phyloP scores from a whole-genome alignment of 2,113 vertebrate species.

The Sylvietta virens region DNA sequence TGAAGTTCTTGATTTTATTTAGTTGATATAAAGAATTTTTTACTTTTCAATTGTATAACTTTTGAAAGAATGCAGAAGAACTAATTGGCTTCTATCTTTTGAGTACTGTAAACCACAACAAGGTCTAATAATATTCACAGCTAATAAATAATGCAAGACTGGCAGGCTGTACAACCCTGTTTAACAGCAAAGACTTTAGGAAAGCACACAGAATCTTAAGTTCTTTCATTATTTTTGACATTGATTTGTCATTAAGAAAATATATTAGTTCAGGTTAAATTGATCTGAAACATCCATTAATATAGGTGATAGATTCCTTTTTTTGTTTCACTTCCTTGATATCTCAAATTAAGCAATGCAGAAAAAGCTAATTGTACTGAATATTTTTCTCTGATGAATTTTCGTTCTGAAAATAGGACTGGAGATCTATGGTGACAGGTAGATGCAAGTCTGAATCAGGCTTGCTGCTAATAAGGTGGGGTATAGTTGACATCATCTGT shows the following conservation, averaged over 20 bases:
- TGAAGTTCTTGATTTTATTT: not conserved
- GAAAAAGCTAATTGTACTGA: not conserved
- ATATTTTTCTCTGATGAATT: slow-evolving; percentile 1
- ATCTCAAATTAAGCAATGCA: not conserved
- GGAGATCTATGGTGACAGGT: not conserved
- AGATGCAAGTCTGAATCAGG: not conserved
- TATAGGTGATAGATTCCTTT: slow-evolving; percentile 60
- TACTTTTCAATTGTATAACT: not conserved
- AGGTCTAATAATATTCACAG: slow-evolving; percentile 9
- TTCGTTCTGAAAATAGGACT: not conserved
- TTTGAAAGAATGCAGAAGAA: not conserved
- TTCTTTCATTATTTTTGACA: slow-evolving; percentile 78
- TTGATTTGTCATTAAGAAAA: slow-evolving; percentile 79
- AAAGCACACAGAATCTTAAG: slow-evolving; percentile 66
- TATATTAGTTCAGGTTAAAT: slow-evolving; percentile 74
- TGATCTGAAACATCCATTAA: slow-evolving; percentile 74
- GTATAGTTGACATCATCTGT: not conserved
- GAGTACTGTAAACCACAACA: slow-evolving; percentile 32
- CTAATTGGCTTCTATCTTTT: slow-evolving; percentile 26
- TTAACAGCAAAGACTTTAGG: slow-evolving; percentile 54
- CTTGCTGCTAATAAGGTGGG: not conserved
- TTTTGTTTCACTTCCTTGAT: not conserved
- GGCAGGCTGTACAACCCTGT: slow-evolving; percentile 52
- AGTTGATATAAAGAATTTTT: not conserved
- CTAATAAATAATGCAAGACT: slow-evolving; percentile 59